phyloP scores from a whole-genome alignment of 1,140 invertebrate species.

The Camponotus vicinus region DNA sequence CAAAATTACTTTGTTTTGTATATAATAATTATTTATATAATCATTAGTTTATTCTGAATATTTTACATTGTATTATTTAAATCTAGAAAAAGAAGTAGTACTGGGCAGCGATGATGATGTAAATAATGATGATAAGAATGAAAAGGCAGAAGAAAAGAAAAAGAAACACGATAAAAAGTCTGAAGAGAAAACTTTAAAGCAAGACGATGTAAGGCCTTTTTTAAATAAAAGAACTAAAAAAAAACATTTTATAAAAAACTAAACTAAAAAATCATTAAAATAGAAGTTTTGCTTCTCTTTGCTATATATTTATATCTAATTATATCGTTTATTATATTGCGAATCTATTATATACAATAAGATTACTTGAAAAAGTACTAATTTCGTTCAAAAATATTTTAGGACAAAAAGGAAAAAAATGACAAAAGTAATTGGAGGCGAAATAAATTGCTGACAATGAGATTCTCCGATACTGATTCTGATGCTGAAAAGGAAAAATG shows the following conservation, averaged over 20 bases:
- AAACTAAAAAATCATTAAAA: not conserved
- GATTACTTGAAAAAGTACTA: no score
- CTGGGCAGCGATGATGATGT: not conserved
- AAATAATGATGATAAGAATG: not conserved
- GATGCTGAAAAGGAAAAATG: constrained; percentile 74
- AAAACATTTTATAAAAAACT: no score
- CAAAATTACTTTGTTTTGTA: not conserved
- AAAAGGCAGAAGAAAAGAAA: constrained; percentile 47
- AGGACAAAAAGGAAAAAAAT: constrained; percentile 43
- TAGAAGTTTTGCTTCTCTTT: not conserved
- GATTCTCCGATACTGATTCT: constrained; percentile 79
- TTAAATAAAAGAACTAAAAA: not conserved
- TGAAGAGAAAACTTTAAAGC: constrained; percentile 43
- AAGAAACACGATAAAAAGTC: constrained; percentile 45
- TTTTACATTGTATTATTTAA: constrained; percentile 19
- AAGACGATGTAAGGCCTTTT: constrained; percentile 45
- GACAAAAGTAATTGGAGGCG: constrained; percentile 78
- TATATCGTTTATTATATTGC: constrained; percentile 21
- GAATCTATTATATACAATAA: not conserved
- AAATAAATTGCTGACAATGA: constrained; percentile 79
- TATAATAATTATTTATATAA: constrained; percentile 11
- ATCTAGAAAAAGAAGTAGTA: constrained; percentile 13
- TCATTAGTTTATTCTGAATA: not conserved
- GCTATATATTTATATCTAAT: not conserved
- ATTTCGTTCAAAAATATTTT: constrained; percentile 11